These are phyloP conservation scores for Egretta garzetta DNA, from an alignment of 2,113 vertebrate genomes.

Conservation along the genomic window DNA sequence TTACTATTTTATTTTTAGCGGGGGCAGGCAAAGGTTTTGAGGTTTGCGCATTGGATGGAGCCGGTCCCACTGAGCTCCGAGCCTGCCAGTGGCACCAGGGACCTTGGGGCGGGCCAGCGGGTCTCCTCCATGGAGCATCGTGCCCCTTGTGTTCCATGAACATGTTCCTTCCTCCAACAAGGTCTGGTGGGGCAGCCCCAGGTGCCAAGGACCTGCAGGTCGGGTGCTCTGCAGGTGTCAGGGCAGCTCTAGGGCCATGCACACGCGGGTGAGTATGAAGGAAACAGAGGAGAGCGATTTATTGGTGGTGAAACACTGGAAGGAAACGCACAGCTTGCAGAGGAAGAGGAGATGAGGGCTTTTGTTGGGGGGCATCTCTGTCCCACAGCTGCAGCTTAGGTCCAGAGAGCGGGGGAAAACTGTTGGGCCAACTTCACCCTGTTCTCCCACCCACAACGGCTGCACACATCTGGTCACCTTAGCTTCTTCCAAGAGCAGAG, in stretches of 20 bases:
- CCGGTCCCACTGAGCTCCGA: background rate
- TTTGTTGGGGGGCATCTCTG: background rate
- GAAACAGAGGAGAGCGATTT: background rate
- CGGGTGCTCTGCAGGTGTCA: background rate
- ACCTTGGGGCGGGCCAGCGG: background rate
- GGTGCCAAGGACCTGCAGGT: background rate
- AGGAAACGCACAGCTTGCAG: background rate
- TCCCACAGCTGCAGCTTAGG: background rate
- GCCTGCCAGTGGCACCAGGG: background rate
- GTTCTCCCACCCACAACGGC: background rate
- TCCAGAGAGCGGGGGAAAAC: fast-evolving
- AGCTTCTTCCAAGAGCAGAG: background rate
- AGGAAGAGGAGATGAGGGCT: background rate
- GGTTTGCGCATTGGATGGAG: background rate
- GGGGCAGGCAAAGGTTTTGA: background rate
- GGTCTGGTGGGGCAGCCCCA: background rate
- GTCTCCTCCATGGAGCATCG: background rate
- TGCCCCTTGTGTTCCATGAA: fast-evolving
- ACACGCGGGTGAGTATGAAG: fast-evolving
- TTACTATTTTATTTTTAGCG: background rate
- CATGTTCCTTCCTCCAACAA: background rate
- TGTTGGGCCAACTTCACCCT: background rate
- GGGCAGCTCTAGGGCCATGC: background rate
- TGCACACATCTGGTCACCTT: background rate
- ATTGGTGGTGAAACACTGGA: background rate